Percentiles rank a stretch among this genome's conserved stretches.
Conservation (phyloP, 2,113 vertebrate species). For the Acanthochromis polyacanthus region DNA sequence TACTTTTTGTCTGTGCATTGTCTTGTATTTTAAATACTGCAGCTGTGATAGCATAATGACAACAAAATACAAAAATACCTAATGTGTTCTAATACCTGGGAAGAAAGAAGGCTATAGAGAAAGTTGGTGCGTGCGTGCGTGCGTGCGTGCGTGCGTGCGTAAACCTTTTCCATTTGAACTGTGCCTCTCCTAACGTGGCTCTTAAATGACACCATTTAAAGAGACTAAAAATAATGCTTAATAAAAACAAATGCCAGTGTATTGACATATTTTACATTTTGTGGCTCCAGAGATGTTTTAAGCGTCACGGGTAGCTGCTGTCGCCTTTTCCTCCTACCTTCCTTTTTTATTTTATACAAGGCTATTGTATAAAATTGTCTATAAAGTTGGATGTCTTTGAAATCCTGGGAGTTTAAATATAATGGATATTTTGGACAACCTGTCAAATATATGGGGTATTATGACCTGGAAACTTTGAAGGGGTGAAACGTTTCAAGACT, state of each 20-base stretch:
- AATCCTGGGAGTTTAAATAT: too few relatives aligned
- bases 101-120: neutral
- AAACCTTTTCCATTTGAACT: conserved; percentile 83
- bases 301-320: neutral
- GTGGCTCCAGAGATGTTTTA: neutral
- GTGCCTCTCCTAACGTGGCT: conserved; percentile 59
- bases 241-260: conserved; percentile 70
- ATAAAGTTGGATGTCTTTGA: too few relatives aligned
- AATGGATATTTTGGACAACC: conserved; percentile 62
- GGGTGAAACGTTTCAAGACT: conserved; percentile 22
- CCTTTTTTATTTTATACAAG: neutral
- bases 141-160: too few relatives aligned
- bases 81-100: neutral
- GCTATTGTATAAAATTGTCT: too few relatives aligned
- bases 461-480: conserved; percentile 51
- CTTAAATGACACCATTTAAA: conserved; percentile 68
- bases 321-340: too few relatives aligned
- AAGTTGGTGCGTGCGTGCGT: neutral
- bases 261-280: conserved; percentile 51
- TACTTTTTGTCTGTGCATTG: too few relatives aligned
- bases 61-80: too few relatives aligned
- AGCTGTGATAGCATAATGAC: too few relatives aligned
- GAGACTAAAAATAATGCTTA: conserved; percentile 76
- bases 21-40: too few relatives aligned
- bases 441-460: conserved; percentile 62